Percentiles rank a stretch among this genome's conserved stretches.
Evolutionary conservation across 2,797 vertebrate species (phyloP).

Genomic region (Myotis planiceps): DNA sequence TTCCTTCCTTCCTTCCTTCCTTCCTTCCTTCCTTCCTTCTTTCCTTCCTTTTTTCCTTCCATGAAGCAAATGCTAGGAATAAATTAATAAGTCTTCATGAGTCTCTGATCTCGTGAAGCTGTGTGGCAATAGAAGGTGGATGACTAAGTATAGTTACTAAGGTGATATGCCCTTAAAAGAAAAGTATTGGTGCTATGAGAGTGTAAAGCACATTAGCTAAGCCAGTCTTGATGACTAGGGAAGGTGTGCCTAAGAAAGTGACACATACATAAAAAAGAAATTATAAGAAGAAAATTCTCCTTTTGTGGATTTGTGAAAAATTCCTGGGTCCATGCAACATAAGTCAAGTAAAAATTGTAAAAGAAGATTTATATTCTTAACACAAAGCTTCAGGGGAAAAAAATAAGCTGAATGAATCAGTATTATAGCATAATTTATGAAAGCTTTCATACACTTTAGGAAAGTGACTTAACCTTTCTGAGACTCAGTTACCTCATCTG

Average conservation of each 20-base stretch:
- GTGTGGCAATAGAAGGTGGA: background rate
- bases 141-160: background rate
- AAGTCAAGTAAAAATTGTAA: background rate
- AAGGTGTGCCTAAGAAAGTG: background rate
- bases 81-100: background rate
- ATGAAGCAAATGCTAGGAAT: background rate
- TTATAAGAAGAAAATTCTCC: background rate
- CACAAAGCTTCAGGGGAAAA: background rate
- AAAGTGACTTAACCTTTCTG: background rate
- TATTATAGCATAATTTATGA: background rate
- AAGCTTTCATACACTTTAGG: background rate
- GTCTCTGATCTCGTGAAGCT: background rate
- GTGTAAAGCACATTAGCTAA: background rate
- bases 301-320: background rate
- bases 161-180: background rate
- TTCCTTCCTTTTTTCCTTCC: background rate
- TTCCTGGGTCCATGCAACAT: background rate
- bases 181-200: background rate
- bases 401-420: background rate
- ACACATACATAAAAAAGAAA: background rate
- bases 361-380: background rate
- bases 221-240: background rate
- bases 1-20: no score
- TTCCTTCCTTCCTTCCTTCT: accelerated
- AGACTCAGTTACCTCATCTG: background rate